Conservation (phyloP, 2,888 invertebrate species). For the Hermodice carunculata region DNA sequence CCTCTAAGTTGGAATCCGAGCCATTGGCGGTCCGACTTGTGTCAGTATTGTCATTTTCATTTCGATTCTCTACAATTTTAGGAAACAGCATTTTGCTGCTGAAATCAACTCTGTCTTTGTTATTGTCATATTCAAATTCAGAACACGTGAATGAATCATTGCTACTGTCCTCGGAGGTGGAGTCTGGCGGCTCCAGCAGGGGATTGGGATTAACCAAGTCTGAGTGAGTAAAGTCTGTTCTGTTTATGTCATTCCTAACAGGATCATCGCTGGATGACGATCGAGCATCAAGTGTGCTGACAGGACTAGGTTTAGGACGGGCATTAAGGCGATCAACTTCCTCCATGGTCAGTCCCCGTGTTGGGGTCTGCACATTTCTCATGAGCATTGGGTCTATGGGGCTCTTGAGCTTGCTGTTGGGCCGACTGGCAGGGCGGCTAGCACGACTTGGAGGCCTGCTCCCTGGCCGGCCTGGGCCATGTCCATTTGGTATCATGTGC, state of each 20-base stretch:
- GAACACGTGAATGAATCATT: conserved; percentile 99
- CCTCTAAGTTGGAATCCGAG: conserved; percentile 89
- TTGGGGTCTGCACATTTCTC: conserved; percentile 30
- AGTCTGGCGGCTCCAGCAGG: conserved; percentile 65
- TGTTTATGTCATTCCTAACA: conserved; percentile 24
- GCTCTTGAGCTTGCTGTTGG: conserved; percentile 23
- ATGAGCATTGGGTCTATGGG: conserved; percentile 36
- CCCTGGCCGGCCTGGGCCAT: not conserved
- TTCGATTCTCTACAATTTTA: conserved; percentile 70
- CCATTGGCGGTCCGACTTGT: conserved; percentile 79
- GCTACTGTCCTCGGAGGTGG: conserved; percentile 84
- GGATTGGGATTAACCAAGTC: conserved; percentile 66
- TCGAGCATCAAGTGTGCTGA: conserved; percentile 93
- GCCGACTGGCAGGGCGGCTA: no score
- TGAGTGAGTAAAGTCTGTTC: conserved; percentile 31
- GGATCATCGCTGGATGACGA: conserved; percentile 76
- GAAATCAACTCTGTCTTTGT: conserved; percentile 47
- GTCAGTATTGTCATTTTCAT: conserved; percentile 46
- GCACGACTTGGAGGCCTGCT: not conserved
- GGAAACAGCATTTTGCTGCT: conserved; percentile 75
- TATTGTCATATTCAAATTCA: conserved; percentile 95
- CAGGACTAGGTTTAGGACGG: conserved; percentile 85
- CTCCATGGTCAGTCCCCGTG: conserved; percentile 87
- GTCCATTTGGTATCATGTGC: conserved; percentile 13
- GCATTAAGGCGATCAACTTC: conserved; percentile 92